phyloP scores from a whole-genome alignment of 1,140 invertebrate genomes.

The Apis dorsata region DNA sequence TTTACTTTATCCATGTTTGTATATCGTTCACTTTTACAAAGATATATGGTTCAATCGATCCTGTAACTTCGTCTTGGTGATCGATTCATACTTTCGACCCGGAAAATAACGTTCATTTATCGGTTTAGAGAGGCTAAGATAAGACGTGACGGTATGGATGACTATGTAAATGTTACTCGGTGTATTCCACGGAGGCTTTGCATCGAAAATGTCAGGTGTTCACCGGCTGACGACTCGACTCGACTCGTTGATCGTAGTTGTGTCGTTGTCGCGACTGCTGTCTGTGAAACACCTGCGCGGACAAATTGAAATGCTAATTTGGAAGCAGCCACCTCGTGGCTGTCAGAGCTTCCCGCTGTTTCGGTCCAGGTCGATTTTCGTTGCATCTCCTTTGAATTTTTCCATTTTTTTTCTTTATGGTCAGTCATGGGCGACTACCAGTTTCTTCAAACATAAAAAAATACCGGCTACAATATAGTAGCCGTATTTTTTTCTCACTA shows the following conservation, averaged over 20 bases:
- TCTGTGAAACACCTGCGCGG: slow-evolving; percentile 50
- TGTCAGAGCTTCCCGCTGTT: not conserved
- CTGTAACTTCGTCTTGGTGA: not conserved
- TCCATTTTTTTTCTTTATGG: not conserved
- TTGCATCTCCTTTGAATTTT: not conserved
- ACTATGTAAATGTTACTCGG: slow-evolving; percentile 46
- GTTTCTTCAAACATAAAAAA: too few species aligned
- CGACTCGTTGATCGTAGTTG: slow-evolving; percentile 31
- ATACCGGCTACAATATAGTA: too few species aligned
- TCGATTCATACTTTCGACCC: not conserved
- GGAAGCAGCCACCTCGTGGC: not conserved
- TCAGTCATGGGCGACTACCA: too few species aligned
- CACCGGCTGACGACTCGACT: slow-evolving; percentile 3
- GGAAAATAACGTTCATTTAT: slow-evolving; percentile 33
- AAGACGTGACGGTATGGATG: slow-evolving; percentile 4
- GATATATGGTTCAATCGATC: fast-evolving
- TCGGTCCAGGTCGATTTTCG: not conserved
- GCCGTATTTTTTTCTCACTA: too few species aligned
- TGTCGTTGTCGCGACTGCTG: slow-evolving; percentile 19
- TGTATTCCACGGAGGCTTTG: slow-evolving; percentile 21
- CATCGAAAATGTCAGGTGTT: slow-evolving; percentile 62
- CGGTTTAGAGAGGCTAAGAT: slow-evolving; percentile 26
- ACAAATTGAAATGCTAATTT: slow-evolving; percentile 66
- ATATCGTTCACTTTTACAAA: not conserved
- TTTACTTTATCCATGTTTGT: not conserved